Evolutionary conservation across 2,797 vertebrate genomes (phyloP).

Genomic region (Cryptoprocta ferox): DNA sequence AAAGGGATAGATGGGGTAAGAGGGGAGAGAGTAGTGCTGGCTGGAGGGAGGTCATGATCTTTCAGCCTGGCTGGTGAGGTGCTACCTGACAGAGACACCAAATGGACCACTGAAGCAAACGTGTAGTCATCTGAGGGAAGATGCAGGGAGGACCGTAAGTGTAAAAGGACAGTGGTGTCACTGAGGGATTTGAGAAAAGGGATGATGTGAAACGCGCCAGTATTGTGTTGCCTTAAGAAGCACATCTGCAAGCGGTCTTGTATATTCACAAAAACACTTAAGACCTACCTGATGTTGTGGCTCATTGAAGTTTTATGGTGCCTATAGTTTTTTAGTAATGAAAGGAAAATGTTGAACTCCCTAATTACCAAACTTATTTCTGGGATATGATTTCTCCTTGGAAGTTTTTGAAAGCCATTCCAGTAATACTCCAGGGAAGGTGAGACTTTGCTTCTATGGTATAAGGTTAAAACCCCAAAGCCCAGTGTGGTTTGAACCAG

Average conservation of each 20-base stretch:
- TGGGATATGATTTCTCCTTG: background rate
- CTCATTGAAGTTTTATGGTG: background rate
- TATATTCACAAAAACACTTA: background rate
- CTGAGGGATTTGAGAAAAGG: background rate
- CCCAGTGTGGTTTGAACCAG: background rate
- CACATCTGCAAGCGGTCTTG: fast-evolving
- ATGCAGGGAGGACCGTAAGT: background rate
- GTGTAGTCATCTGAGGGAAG: background rate
- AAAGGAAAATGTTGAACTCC: background rate
- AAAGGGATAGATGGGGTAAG: background rate
- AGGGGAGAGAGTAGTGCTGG: background rate
- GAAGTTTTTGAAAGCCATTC: slow-evolving; percentile 5
- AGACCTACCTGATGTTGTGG: background rate
- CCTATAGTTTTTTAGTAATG: background rate
- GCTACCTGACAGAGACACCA: background rate
- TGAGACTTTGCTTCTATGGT: background rate
- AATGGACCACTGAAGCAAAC: background rate
- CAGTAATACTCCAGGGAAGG: background rate
- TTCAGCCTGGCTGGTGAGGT: background rate
- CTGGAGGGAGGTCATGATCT: background rate
- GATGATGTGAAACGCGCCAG: background rate
- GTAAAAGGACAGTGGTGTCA: background rate
- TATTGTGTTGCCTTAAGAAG: background rate
- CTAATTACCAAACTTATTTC: background rate
- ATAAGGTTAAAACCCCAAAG: background rate